Conservation (phyloP, 2,113 vertebrate genomes). For the Dicentrarchus labrax region DNA sequence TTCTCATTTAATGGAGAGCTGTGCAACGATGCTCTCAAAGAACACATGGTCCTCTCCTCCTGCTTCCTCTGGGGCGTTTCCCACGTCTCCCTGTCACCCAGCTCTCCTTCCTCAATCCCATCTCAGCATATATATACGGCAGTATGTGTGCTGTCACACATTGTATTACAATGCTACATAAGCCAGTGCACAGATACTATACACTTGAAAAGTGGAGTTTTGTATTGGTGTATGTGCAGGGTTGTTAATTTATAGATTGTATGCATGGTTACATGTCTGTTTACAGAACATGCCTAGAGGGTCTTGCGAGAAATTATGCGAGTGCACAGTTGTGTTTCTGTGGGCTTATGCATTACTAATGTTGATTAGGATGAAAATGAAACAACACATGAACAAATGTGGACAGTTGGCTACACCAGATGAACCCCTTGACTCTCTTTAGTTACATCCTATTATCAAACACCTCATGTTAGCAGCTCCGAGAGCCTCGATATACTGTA, state of each 20-base stretch:
- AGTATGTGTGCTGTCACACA: not conserved
- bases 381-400: slow-evolving; percentile 24
- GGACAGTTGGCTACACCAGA: slow-evolving; percentile 48
- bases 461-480: not conserved
- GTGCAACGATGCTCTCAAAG: not conserved
- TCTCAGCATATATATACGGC: not conserved
- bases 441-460: slow-evolving; percentile 23
- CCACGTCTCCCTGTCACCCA: not conserved
- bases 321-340: not conserved
- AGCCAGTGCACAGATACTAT: not conserved
- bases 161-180: too few species aligned
- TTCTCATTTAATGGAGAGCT: not conserved
- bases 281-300: slow-evolving; percentile 20
- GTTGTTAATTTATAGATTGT: not conserved
- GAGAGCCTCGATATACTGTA: not conserved
- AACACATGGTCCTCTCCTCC: slow-evolving; percentile 6
- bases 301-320: slow-evolving; percentile 3
- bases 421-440: slow-evolving; percentile 13
- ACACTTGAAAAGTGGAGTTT: not conserved
- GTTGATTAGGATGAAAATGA: slow-evolving; percentile 30
- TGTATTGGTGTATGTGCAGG: not conserved
- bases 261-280: slow-evolving; percentile 16
- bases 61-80: slow-evolving; percentile 19
- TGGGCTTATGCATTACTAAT: slow-evolving; percentile 38
- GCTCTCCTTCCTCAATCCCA: not conserved